phyloP scores from a whole-genome alignment of 2,797 vertebrate genomes.

The Periparus ater region DNA sequence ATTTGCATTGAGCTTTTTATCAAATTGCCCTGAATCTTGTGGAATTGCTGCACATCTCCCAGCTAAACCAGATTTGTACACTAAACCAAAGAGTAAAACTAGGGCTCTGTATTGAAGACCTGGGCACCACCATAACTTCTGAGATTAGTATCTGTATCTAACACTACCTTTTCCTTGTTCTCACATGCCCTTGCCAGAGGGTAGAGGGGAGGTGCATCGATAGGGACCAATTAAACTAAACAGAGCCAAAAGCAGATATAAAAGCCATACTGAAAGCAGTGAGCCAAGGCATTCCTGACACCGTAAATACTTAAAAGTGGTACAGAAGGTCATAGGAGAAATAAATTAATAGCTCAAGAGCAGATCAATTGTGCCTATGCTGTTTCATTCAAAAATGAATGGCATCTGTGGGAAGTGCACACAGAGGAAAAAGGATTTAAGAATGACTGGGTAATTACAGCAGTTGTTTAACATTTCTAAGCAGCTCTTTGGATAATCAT shows the following conservation, averaged over 20 bases:
- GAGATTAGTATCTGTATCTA: neutral
- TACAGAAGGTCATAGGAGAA: slow-evolving; percentile 10
- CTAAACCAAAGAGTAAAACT: neutral
- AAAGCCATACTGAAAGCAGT: neutral
- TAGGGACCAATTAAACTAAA: neutral
- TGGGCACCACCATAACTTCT: neutral
- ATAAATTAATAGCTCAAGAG: neutral
- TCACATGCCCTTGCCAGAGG: neutral
- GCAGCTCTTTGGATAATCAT: neutral
- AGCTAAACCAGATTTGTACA: neutral
- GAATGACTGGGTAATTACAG: neutral
- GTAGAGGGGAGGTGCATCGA: neutral
- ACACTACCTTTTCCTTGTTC: neutral
- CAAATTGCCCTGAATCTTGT: neutral
- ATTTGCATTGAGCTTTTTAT: neutral
- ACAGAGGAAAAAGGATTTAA: neutral
- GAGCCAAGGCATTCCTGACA: neutral
- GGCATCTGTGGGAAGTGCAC: neutral
- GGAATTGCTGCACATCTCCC: neutral
- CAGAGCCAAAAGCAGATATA: neutral
- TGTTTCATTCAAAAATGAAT: neutral
- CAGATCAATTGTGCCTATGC: neutral
- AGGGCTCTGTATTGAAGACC: neutral
- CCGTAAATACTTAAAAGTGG: neutral
- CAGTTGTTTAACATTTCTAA: slow-evolving; percentile 17